Evolutionary conservation across 2,888 invertebrate species (phyloP).

Genomic region (Boloria selene): DNA sequence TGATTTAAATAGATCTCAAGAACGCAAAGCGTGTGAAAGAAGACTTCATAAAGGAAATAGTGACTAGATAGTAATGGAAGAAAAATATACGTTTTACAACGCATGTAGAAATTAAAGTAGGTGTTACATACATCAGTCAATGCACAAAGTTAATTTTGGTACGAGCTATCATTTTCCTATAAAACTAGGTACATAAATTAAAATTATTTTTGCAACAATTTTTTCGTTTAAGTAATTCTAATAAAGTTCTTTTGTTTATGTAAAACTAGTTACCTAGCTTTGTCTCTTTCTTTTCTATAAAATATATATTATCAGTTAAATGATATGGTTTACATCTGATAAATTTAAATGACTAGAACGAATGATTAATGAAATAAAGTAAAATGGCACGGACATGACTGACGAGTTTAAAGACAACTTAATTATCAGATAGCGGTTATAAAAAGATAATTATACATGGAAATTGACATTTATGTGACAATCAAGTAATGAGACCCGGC

Average conservation of each 20-base stretch:
- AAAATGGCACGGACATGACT: slow-evolving; percentile 25
- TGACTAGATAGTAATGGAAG: slow-evolving; percentile 52
- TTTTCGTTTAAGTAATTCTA: too few relatives aligned
- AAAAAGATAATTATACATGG: slow-evolving; percentile 13
- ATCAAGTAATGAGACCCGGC: slow-evolving; percentile 6
- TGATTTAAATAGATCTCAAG: slow-evolving; percentile 60
- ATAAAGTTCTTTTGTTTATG: background rate
- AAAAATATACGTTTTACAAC: slow-evolving; percentile 41
- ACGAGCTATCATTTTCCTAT: too few relatives aligned
- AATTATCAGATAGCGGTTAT: slow-evolving; percentile 23
- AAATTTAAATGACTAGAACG: slow-evolving; percentile 30
- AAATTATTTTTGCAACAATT: too few relatives aligned
- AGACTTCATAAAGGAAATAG: slow-evolving; percentile 60
- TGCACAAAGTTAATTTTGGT: slow-evolving; percentile 2
- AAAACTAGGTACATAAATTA: too few relatives aligned
- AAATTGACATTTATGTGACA: slow-evolving; percentile 21
- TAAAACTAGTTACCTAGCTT: background rate
- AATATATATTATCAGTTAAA: slow-evolving; percentile 33
- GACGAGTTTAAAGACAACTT: slow-evolving; percentile 30
- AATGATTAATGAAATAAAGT: slow-evolving; percentile 15
- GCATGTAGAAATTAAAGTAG: slow-evolving; percentile 22
- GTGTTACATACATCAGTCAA: slow-evolving; percentile 7
- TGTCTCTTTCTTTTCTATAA: slow-evolving; percentile 10
- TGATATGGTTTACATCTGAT: slow-evolving; percentile 34
- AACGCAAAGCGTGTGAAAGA: slow-evolving; percentile 64